Evolutionary conservation across 2,113 vertebrate genomes (phyloP).

Genomic region (Symphodus melops): DNA sequence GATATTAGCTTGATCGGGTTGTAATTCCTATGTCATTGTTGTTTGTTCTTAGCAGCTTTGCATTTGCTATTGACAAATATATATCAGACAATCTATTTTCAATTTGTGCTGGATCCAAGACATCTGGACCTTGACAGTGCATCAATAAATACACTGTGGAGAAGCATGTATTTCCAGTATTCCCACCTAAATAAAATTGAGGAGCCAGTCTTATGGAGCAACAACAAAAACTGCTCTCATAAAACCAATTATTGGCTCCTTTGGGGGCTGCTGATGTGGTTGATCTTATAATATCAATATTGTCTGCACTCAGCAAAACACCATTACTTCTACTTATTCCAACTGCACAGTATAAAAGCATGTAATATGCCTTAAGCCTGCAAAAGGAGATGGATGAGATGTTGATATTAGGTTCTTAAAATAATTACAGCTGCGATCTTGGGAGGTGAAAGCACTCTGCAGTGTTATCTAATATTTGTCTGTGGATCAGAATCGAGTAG

Average conservation of each 20-base stretch:
- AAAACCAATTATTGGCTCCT: not conserved
- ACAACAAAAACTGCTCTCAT: not conserved
- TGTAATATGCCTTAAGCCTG: constrained; percentile 36
- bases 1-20: no score
- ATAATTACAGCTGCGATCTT: constrained; percentile 60
- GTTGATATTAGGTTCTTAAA: constrained; percentile 47
- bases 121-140: not conserved
- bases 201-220: not conserved
- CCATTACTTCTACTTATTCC: constrained; percentile 3
- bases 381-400: not conserved
- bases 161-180: not conserved
- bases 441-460: constrained; percentile 39
- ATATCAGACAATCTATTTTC: not conserved
- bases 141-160: not conserved
- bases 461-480: constrained; percentile 42
- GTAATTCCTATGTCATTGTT: no score
- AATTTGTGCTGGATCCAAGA: not conserved
- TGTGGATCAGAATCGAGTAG: constrained; percentile 28
- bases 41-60: no score
- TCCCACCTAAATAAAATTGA: not conserved
- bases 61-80: no score
- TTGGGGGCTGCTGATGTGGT: constrained; percentile 1
- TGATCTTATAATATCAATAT: constrained; percentile 26
- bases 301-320: constrained; percentile 4
- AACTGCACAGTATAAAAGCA: constrained; percentile 1